phyloP scores from a whole-genome alignment of 2,888 invertebrate genomes.

The Microplitis deprimator region DNA sequence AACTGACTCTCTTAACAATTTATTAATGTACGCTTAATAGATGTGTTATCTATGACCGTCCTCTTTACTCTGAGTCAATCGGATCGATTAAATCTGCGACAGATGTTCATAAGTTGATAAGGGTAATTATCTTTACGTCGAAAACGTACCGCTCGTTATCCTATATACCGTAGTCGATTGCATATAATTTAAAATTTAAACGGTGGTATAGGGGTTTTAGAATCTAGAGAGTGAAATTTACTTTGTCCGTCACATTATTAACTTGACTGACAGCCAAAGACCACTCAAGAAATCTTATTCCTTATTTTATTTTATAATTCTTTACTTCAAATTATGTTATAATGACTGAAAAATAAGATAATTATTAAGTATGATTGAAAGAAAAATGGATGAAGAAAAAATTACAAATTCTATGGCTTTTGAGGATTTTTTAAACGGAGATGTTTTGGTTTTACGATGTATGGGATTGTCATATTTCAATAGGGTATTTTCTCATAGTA shows the following conservation, averaged over 20 bases:
- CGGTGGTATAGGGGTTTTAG: neutral
- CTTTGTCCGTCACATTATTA: neutral
- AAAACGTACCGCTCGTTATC: neutral
- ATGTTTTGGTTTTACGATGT: neutral
- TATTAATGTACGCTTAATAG: too few species aligned
- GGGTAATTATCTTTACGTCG: neutral
- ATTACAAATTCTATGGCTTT: neutral
- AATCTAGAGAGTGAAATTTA: neutral
- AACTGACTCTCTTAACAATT: too few species aligned
- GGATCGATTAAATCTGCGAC: neutral
- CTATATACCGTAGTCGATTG: neutral
- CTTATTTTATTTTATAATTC: too few species aligned
- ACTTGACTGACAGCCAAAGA: too few species aligned
- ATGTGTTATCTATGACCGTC: neutral
- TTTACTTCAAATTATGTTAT: too few species aligned
- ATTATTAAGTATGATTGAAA: neutral
- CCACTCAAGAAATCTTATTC: too few species aligned
- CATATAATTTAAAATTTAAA: neutral
- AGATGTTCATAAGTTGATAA: neutral
- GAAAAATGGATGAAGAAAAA: neutral
- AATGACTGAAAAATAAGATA: too few species aligned
- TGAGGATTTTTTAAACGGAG: neutral
- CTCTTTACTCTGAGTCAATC: neutral
- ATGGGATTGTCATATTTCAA: slow-evolving; percentile 9
- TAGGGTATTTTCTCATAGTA: neutral